Percentiles rank a stretch among this genome's conserved stretches.
Conservation (phyloP, 2,797 vertebrate genomes). For the Valencia hispanica region DNA sequence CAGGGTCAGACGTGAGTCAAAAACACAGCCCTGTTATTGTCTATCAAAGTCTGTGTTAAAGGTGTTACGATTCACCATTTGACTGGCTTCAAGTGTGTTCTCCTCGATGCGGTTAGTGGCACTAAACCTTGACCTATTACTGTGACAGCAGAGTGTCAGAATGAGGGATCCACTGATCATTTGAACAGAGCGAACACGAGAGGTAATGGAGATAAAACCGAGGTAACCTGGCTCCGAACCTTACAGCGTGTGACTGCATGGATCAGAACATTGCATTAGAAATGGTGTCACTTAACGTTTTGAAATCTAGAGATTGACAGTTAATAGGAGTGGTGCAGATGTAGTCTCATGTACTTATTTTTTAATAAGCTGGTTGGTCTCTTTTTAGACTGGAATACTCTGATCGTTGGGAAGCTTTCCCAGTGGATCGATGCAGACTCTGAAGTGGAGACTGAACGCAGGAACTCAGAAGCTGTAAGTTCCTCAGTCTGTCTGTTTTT, state of each 20-base stretch:
- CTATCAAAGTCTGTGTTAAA: too few species aligned
- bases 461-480: slow-evolving; percentile 90
- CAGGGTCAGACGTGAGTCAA: too few species aligned
- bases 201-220: not conserved
- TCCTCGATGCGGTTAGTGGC: too few species aligned
- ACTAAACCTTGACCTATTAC: too few species aligned
- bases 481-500: not conserved
- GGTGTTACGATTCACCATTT: too few species aligned
- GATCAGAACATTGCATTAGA: not conserved
- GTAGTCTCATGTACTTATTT: too few species aligned
- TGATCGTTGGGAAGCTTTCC: slow-evolving; percentile 93
- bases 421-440: slow-evolving; percentile 91
- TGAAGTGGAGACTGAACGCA: slow-evolving; percentile 84
- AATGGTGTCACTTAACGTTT: not conserved
- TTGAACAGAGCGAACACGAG: not conserved
- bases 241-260: not conserved
- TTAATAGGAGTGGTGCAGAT: not conserved
- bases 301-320: not conserved
- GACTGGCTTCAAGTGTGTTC: too few species aligned
- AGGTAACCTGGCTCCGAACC: not conserved
- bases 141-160: not conserved
- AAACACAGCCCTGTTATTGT: too few species aligned
- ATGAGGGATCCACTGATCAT: not conserved
- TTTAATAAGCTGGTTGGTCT: not conserved
- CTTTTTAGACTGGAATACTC: slow-evolving; percentile 90